Percentiles rank a stretch among this genome's conserved stretches.
Evolutionary conservation across 2,888 invertebrate species (phyloP).

Genomic region (Heliconius cydno): DNA sequence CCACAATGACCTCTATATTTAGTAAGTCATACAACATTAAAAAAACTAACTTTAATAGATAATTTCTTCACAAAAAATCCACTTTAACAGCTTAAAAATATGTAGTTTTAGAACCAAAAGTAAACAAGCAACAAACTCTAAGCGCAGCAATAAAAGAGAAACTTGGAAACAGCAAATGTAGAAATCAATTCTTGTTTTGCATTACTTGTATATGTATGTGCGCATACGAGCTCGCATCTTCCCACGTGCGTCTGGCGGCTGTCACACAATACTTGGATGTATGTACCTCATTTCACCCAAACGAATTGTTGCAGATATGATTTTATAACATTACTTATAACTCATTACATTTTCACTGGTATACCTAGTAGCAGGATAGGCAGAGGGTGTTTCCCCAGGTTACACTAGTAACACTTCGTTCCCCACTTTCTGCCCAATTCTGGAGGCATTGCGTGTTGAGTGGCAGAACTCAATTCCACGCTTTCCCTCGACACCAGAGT

Average conservation of each 20-base stretch:
- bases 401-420: no score
- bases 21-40: no score
- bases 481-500: no score
- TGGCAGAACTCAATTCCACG: no score
- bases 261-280: conserved; percentile 62
- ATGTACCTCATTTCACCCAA: conserved; percentile 63
- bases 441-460: no score
- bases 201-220: conserved; percentile 57
- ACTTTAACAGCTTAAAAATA: background rate
- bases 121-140: conserved; percentile 44
- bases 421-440: no score
- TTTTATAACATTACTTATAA: background rate
- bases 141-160: conserved; percentile 62
- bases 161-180: conserved; percentile 58
- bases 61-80: background rate
- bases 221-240: conserved; percentile 49
- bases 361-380: no score
- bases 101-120: background rate
- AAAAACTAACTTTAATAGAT: background rate
- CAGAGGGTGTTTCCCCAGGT: no score
- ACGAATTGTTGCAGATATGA: conserved; percentile 55
- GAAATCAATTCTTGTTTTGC: conserved; percentile 58
- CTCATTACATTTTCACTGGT: background rate
- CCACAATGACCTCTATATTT: no score
- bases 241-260: conserved; percentile 61